A percentile compares a stretch with the other conserved stretches of the same genome.
These are phyloP conservation scores for Molossus alvarezi DNA, from an alignment of 2,797 vertebrate genomes.

Conservation along the genomic window DNA sequence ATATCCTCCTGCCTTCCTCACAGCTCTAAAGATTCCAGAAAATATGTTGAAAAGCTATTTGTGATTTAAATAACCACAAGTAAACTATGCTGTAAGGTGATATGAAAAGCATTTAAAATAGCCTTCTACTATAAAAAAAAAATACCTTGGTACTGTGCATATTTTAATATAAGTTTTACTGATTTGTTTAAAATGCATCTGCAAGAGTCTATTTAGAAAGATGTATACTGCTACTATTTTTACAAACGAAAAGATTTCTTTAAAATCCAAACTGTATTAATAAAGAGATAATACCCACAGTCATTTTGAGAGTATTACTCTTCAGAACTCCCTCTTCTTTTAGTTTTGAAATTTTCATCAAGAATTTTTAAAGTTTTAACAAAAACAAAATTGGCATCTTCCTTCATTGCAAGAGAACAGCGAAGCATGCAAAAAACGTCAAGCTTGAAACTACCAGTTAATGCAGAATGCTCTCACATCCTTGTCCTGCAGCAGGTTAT, in stretches of 20 bases:
- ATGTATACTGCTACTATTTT: background rate
- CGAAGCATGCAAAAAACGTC: background rate
- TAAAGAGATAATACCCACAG: background rate
- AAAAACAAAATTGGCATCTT: constrained; percentile 17
- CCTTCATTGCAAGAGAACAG: background rate
- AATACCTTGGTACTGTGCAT: background rate
- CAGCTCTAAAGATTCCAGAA: constrained; percentile 35
- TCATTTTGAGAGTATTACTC: constrained; percentile 24
- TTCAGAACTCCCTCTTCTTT: background rate
- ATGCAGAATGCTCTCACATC: background rate
- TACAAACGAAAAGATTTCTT: background rate
- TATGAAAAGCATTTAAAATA: background rate
- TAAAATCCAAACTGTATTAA: background rate
- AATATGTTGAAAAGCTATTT: background rate
- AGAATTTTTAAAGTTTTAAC: background rate
- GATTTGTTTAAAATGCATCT: constrained; percentile 18
- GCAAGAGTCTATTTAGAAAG: background rate
- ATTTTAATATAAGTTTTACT: background rate
- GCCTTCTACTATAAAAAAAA: background rate
- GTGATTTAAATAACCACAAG: constrained; percentile 3
- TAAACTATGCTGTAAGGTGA: background rate
- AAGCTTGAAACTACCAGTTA: background rate
- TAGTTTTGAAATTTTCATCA: background rate
- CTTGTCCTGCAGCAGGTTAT: background rate
- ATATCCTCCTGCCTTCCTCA: background rate